A percentile compares a stretch with the other conserved stretches of the same genome.
Evolutionary conservation across 2,797 vertebrate species (phyloP).

Genomic region (Gouania willdenowi): DNA sequence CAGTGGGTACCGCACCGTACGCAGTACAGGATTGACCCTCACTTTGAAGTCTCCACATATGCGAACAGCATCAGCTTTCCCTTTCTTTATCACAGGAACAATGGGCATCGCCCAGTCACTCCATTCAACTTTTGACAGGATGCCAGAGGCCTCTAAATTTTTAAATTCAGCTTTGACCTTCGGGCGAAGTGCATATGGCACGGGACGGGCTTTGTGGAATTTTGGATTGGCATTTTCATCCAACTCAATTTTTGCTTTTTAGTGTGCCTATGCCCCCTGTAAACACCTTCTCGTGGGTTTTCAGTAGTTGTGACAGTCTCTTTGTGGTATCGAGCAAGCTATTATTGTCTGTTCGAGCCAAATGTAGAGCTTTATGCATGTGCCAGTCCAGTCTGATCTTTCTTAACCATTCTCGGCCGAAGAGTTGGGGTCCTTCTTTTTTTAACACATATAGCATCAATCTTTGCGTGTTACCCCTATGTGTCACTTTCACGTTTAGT

Average conservation of each 20-base stretch:
- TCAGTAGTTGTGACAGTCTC: neutral
- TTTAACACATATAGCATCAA: slow-evolving; percentile 1
- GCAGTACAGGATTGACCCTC: neutral
- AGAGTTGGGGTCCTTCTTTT: neutral
- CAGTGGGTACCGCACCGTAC: neutral
- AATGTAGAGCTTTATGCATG: neutral
- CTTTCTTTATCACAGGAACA: too few species aligned
- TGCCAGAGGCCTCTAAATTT: too few species aligned
- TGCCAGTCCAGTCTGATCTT: slow-evolving; percentile 5
- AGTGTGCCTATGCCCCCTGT: neutral
- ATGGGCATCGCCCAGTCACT: too few species aligned
- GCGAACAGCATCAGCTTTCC: too few species aligned
- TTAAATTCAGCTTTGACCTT: too few species aligned
- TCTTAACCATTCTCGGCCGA: slow-evolving; percentile 3
- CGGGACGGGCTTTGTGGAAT: too few species aligned
- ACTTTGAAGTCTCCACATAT: too few species aligned
- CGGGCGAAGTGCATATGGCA: too few species aligned
- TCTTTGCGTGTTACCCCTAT: neutral
- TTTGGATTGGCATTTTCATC: neutral
- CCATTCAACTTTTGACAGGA: too few species aligned
- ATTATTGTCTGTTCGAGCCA: neutral
- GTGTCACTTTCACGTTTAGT: neutral
- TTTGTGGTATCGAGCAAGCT: neutral
- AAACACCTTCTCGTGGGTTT: neutral
- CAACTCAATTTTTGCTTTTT: neutral